Base-by-base conservation (phyloP, 2,113 vertebrate genomes). In the Colossoma macropomum region DNA sequence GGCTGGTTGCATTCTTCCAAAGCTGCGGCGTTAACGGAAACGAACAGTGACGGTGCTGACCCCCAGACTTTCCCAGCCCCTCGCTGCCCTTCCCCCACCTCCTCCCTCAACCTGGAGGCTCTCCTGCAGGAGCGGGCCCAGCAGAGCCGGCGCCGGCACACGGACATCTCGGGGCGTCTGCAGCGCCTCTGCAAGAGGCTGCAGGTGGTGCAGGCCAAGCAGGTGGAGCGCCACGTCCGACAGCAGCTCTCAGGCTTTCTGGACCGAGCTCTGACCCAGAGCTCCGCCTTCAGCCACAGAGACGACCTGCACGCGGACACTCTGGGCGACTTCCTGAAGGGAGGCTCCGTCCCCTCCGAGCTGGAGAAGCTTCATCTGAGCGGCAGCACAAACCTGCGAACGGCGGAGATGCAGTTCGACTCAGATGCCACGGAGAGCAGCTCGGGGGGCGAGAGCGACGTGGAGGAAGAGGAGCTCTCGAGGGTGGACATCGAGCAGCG, bases 351-450 rank as follows among this genome's bases (percentile, higher is more conserved):
- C 88, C 95, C 97, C 0, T 90, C 95, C 75, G 98, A 99, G 30
- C 90, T 99, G 90, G 96, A 97, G 91, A 93, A 95, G 48, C 95
- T 99, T 91, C 96, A 97, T 38, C 93, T 96, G 84, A 98, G 97
- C 3, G 96, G 97, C 16, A 93, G 95, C 75, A 96, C 97, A 87
- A 96, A 95, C 87, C 82, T 99, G 89, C 94, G 95, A n/a, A 95
- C 93, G 65, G 96, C 94, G 0, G 98, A 99, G 86, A 94, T 92
- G 38, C 97, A 97, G 0, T 99, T 99, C 79, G 98, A 98, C 93
- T 99, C 98, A 0, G 98, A 99, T 75, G 96, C 96, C 86, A 99
- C 97, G 0, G 98, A 99, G 89, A 99, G 98, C 92, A 99, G 98
- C 89, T 99, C 98, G 0, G 98, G 98, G 32, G 98, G 97, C 27